Conservation (phyloP, 2,113 vertebrate species). For the Bubo bubo region DNA sequence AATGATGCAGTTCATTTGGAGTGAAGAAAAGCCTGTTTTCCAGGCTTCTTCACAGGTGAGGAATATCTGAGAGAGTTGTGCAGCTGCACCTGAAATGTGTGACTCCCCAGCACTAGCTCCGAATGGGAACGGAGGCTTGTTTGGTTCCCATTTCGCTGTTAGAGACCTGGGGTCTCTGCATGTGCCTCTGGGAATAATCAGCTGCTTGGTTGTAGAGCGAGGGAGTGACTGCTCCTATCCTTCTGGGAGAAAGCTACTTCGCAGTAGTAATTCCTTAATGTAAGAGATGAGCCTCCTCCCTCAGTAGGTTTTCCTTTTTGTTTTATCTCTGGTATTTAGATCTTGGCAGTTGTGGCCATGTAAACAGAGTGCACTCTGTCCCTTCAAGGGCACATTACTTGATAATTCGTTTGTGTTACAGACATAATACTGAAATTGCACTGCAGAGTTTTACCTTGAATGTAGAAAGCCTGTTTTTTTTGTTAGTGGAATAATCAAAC, state of each 20-base stretch:
- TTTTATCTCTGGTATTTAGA: not conserved
- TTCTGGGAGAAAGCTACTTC: not conserved
- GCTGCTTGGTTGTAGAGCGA: not conserved
- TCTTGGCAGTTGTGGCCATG: not conserved
- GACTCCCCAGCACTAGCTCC: not conserved
- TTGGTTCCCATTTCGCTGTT: fast-evolving
- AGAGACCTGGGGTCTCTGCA: not conserved
- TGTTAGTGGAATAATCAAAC: not conserved
- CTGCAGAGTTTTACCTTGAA: not conserved
- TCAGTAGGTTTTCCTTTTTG: not conserved
- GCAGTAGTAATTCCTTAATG: not conserved
- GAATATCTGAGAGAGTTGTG: not conserved
- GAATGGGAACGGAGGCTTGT: not conserved
- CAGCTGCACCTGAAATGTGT: fast-evolving
- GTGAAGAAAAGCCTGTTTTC: not conserved
- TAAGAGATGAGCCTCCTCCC: not conserved
- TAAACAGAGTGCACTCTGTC: not conserved
- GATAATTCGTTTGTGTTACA: not conserved
- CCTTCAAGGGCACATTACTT: fast-evolving
- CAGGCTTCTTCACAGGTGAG: fast-evolving
- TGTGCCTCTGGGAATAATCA: not conserved
- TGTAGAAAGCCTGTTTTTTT: not conserved
- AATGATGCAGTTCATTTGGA: not conserved
- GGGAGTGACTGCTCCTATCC: not conserved
- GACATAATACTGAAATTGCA: not conserved